phyloP scores from a whole-genome alignment of 2,113 vertebrate species.

The Barbus barbus region DNA sequence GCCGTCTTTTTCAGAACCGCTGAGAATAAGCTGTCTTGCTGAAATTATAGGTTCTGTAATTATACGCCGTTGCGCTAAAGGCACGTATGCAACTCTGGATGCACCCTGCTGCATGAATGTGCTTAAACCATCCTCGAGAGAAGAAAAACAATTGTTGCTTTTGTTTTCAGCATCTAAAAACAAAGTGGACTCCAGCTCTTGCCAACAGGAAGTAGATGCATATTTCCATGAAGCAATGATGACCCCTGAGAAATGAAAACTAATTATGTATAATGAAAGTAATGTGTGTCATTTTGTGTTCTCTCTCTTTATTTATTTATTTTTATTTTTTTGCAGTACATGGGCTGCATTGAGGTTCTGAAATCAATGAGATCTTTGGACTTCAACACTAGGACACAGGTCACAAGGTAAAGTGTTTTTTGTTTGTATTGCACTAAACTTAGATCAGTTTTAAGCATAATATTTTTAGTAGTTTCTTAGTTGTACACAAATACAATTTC shows the following conservation, averaged over 20 bases:
- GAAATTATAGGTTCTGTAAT: constrained; percentile 35
- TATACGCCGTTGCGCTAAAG: too few relatives aligned
- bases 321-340: constrained; percentile 78
- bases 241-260: constrained; percentile 3
- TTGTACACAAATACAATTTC: too few relatives aligned
- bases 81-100: too few relatives aligned
- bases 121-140: not conserved
- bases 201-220: not conserved
- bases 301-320: not conserved
- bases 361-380: constrained; percentile 96
- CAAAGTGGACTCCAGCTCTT: not conserved
- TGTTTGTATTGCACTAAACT: not conserved
- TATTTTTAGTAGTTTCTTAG: too few relatives aligned
- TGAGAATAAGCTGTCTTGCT: constrained; percentile 17
- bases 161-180: constrained; percentile 9
- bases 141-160: not conserved
- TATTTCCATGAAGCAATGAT: constrained; percentile 7
- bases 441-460: not conserved
- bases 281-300: not conserved
- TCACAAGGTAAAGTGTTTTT: constrained; percentile 83
- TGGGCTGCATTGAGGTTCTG: constrained; percentile 96
- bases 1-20: constrained; percentile 51
- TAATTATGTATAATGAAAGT: not conserved
- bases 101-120: too few relatives aligned
- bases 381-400: constrained; percentile 94